Percentiles rank a stretch among this genome's conserved stretches.
Evolutionary conservation across 2,888 invertebrate genomes (phyloP).

Genomic region (Dascillus cervinus): DNA sequence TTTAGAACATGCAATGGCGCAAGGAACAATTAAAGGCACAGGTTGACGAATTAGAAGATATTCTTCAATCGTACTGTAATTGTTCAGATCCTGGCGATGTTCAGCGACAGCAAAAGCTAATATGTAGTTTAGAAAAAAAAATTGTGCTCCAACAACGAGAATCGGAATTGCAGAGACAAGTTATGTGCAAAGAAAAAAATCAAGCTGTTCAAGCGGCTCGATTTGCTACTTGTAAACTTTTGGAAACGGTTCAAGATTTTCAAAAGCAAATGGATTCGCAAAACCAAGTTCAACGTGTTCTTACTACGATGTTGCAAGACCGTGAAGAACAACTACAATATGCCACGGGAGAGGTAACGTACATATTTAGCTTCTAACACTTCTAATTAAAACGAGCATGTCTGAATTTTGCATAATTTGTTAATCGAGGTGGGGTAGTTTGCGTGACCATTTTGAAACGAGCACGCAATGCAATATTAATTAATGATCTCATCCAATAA

Average conservation of each 20-base stretch:
- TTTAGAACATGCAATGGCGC: slow-evolving; percentile 13
- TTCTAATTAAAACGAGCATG: no score
- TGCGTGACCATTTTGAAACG: no score
- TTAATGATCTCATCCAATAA: no score
- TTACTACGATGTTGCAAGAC: slow-evolving; percentile 31
- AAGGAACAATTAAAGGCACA: slow-evolving; percentile 8
- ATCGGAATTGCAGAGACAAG: slow-evolving; percentile 8
- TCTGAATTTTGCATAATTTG: no score
- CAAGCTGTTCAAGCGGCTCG: slow-evolving; percentile 33
- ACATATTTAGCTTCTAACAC: no score
- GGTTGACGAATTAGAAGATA: slow-evolving; percentile 7
- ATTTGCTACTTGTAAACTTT: slow-evolving; percentile 33
- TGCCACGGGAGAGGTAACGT: no score
- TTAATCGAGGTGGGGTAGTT: no score
- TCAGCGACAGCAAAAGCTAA: background rate
- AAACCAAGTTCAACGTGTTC: slow-evolving; percentile 28
- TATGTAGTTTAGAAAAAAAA: slow-evolving; percentile 1
- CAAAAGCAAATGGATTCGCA: slow-evolving; percentile 31
- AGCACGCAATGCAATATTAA: no score
- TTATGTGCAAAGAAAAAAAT: slow-evolving; percentile 26
- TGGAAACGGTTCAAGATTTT: slow-evolving; percentile 34
- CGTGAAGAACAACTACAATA: no score
- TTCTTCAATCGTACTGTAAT: slow-evolving; percentile 3
- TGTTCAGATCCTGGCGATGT: background rate
- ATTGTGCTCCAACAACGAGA: background rate